A percentile compares a stretch with the other conserved stretches of the same genome.
These are phyloP conservation scores for Gracilinanus agilis DNA, from an alignment of 2,113 vertebrate genomes.

Conservation along the genomic window DNA sequence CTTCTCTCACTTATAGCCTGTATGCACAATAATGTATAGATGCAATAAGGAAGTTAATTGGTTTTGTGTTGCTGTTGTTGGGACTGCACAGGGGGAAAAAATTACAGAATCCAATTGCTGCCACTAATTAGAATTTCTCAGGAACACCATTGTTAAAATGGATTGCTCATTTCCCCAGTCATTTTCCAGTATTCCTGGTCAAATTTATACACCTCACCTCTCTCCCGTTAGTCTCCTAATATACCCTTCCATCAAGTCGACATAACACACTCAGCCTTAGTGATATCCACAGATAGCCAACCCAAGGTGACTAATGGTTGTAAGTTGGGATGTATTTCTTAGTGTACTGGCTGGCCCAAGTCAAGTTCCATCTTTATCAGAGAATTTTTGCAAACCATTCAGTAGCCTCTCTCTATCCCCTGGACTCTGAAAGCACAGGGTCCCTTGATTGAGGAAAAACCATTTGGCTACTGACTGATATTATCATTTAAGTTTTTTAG, in stretches of 20 bases:
- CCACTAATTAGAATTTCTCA: constrained; percentile 79
- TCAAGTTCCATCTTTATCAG: neutral
- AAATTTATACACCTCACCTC: constrained; percentile 34
- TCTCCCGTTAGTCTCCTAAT: constrained; percentile 49
- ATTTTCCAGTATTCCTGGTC: constrained; percentile 54
- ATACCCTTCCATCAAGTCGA: neutral
- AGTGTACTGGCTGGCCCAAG: neutral
- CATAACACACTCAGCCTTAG: rapidly evolving
- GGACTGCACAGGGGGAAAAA: constrained; percentile 52
- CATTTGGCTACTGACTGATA: neutral
- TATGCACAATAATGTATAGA: constrained; percentile 52
- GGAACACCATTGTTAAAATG: constrained; percentile 29
- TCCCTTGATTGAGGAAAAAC: neutral
- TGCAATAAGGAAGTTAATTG: constrained; percentile 77
- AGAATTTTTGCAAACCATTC: neutral
- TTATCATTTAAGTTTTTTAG: neutral
- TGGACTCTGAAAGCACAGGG: neutral
- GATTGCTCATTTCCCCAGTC: constrained; percentile 45
- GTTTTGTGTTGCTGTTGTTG: constrained; percentile 75
- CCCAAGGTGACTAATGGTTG: rapidly evolving
- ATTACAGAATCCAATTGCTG: constrained; percentile 63
- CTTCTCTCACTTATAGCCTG: constrained; percentile 57
- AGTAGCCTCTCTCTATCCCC: neutral
- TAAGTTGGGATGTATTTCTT: neutral
- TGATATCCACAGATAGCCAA: rapidly evolving